These are phyloP conservation scores for Poicephalus meyeri DNA, from an alignment of 2,113 vertebrate species.

Conservation along the genomic window DNA sequence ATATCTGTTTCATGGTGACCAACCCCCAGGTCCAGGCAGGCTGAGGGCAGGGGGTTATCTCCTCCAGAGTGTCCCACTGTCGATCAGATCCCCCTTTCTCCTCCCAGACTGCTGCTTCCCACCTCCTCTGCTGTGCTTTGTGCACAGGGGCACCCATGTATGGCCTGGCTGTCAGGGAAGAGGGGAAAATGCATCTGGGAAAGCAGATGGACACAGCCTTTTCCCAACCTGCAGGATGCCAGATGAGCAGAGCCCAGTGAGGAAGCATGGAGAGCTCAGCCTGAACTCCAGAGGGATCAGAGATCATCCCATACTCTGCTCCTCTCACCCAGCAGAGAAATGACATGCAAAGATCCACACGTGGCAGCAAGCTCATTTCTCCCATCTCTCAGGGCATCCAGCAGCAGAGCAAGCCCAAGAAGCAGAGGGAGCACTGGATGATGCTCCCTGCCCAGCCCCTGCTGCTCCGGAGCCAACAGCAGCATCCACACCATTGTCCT, in stretches of 20 bases:
- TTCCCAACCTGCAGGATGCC: background rate
- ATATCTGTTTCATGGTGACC: accelerated
- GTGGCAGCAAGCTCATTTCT: accelerated
- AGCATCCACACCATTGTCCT: background rate
- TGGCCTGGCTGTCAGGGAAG: background rate
- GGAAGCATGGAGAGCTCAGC: background rate
- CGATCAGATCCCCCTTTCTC: background rate
- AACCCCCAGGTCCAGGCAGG: no score
- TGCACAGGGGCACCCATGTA: background rate
- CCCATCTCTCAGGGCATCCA: background rate
- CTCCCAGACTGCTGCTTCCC: background rate
- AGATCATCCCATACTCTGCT: background rate
- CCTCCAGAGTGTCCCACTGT: background rate
- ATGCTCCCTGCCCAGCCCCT: background rate
- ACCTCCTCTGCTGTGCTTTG: background rate
- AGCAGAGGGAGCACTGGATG: background rate
- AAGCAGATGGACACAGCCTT: background rate
- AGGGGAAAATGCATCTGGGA: background rate
- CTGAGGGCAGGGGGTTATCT: background rate
- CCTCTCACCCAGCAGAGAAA: background rate
- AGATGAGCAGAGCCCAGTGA: accelerated
- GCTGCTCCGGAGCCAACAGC: background rate
- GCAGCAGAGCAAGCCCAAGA: background rate
- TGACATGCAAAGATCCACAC: background rate
- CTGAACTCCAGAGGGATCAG: background rate